Evolutionary conservation across 2,797 vertebrate genomes (phyloP), one percentile per base, ranked within the genome.

Genomic region (Psittacula derbiana): DNA sequence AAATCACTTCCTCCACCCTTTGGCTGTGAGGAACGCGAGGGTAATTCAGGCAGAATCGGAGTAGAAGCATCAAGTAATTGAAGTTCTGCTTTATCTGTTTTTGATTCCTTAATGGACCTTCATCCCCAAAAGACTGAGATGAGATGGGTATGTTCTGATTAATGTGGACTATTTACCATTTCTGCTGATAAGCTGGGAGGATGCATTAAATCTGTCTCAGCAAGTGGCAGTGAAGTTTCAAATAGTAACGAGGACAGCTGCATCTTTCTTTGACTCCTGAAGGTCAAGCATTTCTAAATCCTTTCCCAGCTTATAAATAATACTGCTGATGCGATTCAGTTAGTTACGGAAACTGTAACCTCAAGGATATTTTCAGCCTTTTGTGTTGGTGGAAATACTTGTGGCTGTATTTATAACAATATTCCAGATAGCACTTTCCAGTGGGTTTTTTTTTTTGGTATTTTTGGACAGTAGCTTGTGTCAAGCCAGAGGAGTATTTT

Each of bases 201-300:
- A 89, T 95, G 88, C 88, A 94, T 96, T 97, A 94, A 93, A 96
- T 95, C 78, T 90, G 61, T 72, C 43, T 97, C 88, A 66, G 88
- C 89, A 93, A 96, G 95, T 93, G 94, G 88, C 92, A 95, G 88
- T 85, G 83, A 92, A 73, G 83, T 93, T 91, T 95, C 84, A 94
- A 41, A 64, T 38, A 58, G 86, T 93, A 92, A 94, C 14, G 0
- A 94, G 94, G 86, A 94, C 76, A 96, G 87, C 87, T 88, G 86
- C 82, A 64, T 94, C 90, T 93, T 90, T 90, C 80, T 88, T 62
- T 85, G 92, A 91, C 90, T 97, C 47, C 53, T 94, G 89, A 97
- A 97, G 95, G 97, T 97, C 96, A 96, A 96, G 71, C n/a, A 41
- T 88, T 96, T 95, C 82, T 96, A 95, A 96, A 94, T 84, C 94